Percentiles rank a stretch among this genome's conserved stretches.
Evolutionary conservation across 2,797 vertebrate genomes (phyloP).

Genomic region (Leuciscus waleckii): DNA sequence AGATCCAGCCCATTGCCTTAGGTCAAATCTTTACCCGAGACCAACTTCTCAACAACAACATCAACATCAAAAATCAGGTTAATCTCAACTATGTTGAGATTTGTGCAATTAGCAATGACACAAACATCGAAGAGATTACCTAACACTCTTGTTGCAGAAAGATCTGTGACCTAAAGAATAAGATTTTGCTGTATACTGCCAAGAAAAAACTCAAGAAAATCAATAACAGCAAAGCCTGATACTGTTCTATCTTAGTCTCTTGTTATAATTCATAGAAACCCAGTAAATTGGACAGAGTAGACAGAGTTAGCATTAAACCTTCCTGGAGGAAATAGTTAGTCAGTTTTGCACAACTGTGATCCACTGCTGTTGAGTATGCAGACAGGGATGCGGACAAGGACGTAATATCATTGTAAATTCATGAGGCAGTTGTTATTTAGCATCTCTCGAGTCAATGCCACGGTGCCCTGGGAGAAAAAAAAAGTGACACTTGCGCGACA

Average conservation of each 20-base stretch:
- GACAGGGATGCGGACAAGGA: constrained; percentile 27
- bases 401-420: constrained; percentile 43
- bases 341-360: constrained; percentile 1
- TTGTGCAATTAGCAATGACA: constrained; percentile 40
- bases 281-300: constrained; percentile 10
- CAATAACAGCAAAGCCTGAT: constrained; percentile 28
- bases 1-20: constrained; percentile 8
- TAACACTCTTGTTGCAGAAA: constrained; percentile 1
- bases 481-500: not conserved
- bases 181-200: constrained; percentile 41
- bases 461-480: constrained; percentile 18
- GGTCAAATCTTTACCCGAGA: constrained; percentile 32
- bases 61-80: constrained; percentile 29
- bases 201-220: constrained; percentile 25
- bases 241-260: not conserved
- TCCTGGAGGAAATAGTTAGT: constrained; percentile 17
- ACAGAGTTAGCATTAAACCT: not conserved
- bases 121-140: constrained; percentile 15
- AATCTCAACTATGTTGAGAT: constrained; percentile 45
- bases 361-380: constrained; percentile 41
- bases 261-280: constrained; percentile 7
- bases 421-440: constrained; percentile 49
- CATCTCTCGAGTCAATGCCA: constrained; percentile 56
- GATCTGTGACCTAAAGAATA: constrained; percentile 30
- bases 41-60: constrained; percentile 8